Percentiles rank a stretch among this genome's conserved stretches.
Conservation (phyloP, 1,140 invertebrate genomes). For the Hycleus cichorii region DNA sequence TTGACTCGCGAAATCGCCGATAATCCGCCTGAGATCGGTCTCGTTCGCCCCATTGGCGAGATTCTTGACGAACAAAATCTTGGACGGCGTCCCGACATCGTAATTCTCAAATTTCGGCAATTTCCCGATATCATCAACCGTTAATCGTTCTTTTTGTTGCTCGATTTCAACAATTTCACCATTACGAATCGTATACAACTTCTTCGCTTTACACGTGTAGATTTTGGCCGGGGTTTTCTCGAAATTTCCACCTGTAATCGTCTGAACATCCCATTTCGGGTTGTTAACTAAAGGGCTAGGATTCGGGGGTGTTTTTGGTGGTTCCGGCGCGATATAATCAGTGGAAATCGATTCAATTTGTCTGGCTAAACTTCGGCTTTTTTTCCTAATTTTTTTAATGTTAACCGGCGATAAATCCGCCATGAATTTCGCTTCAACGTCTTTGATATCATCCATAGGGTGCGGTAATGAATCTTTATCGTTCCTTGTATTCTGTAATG, state of each 20-base stretch:
- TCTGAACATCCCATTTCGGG: slow-evolving; percentile 25
- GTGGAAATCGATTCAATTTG: slow-evolving; percentile 5
- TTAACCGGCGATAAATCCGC: slow-evolving; percentile 16
- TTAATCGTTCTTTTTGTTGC: slow-evolving; percentile 34
- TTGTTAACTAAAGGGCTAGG: not conserved
- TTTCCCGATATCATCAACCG: slow-evolving; percentile 42
- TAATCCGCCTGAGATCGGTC: slow-evolving; percentile 44
- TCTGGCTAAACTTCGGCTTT: slow-evolving; percentile 18
- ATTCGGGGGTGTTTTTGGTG: not conserved
- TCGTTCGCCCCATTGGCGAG: slow-evolving; percentile 39
- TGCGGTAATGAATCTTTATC: slow-evolving; percentile 13
- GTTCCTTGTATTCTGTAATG: slow-evolving; percentile 18
- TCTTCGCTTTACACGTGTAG: slow-evolving; percentile 32
- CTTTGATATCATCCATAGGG: slow-evolving; percentile 35
- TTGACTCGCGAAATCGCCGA: slow-evolving; percentile 32
- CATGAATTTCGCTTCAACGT: slow-evolving; percentile 33
- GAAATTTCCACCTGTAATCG: slow-evolving; percentile 14
- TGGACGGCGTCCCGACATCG: slow-evolving; percentile 39
- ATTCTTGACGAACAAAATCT: slow-evolving; percentile 50
- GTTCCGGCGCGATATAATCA: not conserved
- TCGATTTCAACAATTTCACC: slow-evolving; percentile 39
- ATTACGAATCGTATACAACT: slow-evolving; percentile 40
- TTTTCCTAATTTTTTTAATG: slow-evolving; percentile 25
- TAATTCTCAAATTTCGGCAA: slow-evolving; percentile 48
- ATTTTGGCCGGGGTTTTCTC: slow-evolving; percentile 13